Conservation (phyloP, 2,797 vertebrate species). For the Neoniphon sammara region DNA sequence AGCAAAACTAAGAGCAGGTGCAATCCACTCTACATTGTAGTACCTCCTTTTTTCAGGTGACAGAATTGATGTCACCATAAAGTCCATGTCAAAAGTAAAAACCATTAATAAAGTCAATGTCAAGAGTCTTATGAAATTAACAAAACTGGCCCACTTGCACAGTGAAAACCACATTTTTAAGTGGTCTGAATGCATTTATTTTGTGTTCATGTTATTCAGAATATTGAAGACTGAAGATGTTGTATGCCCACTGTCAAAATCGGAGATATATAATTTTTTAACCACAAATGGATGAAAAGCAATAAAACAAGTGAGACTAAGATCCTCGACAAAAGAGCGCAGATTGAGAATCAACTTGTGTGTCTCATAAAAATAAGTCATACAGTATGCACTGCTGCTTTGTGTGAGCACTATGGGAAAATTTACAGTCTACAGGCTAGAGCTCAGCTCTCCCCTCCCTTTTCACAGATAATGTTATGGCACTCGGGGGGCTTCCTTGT, state of each 20-base stretch:
- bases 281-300: not conserved
- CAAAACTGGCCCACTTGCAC: not conserved
- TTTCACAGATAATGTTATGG: constrained; percentile 44
- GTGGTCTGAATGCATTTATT: not conserved
- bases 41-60: constrained; percentile 45
- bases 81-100: constrained; percentile 48
- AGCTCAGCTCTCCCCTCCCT: constrained; percentile 34
- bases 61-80: constrained; percentile 51
- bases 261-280: not conserved
- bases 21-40: constrained; percentile 43
- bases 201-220: not conserved
- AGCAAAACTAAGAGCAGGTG: constrained; percentile 14
- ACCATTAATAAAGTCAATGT: not conserved
- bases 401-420: constrained; percentile 34
- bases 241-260: no score
- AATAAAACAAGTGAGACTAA: constrained; percentile 50
- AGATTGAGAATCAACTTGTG: constrained; percentile 55
- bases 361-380: constrained; percentile 54
- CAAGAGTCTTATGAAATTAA: not conserved
- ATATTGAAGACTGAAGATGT: not conserved
- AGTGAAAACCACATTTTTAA: not conserved
- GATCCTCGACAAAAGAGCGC: constrained; percentile 70
- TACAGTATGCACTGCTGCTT: constrained; percentile 7
- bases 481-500: constrained; percentile 61
- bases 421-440: constrained; percentile 31